Percentiles rank a stretch among this genome's conserved stretches.
Conservation (phyloP, 2,797 vertebrate species). For the Poeciliopsis turneri region DNA sequence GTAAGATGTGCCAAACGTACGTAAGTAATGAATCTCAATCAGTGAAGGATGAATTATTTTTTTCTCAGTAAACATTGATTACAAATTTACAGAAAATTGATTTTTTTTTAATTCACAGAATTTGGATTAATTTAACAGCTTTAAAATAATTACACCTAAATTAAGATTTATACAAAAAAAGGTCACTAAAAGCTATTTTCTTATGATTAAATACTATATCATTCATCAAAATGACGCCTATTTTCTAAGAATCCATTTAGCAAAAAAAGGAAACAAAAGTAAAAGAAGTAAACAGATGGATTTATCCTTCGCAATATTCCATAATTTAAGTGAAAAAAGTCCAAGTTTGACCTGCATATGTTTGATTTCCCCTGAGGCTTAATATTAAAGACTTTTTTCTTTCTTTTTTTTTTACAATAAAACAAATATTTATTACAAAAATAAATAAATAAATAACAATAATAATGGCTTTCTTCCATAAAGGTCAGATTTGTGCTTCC, state of each 20-base stretch:
- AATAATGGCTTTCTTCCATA: background rate
- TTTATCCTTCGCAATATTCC: background rate
- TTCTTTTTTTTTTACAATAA: background rate
- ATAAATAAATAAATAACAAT: background rate
- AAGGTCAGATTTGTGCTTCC: background rate
- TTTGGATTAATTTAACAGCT: background rate
- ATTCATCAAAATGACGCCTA: background rate
- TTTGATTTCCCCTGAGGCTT: background rate
- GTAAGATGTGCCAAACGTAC: background rate
- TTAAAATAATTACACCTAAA: background rate
- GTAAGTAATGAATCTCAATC: background rate
- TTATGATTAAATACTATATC: background rate
- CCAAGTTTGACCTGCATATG: background rate
- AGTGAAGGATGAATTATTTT: background rate
- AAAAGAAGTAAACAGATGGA: background rate
- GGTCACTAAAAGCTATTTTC: background rate
- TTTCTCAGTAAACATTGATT: background rate
- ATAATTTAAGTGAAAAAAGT: background rate
- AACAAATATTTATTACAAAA: background rate
- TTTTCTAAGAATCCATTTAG: background rate
- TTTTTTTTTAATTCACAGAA: background rate
- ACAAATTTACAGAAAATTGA: background rate
- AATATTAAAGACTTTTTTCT: background rate
- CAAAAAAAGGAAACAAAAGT: background rate
- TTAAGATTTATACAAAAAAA: background rate